These are phyloP conservation scores for Drosophila mimetica DNA, from an alignment of 2,888 invertebrate species.

Conservation along the genomic window DNA sequence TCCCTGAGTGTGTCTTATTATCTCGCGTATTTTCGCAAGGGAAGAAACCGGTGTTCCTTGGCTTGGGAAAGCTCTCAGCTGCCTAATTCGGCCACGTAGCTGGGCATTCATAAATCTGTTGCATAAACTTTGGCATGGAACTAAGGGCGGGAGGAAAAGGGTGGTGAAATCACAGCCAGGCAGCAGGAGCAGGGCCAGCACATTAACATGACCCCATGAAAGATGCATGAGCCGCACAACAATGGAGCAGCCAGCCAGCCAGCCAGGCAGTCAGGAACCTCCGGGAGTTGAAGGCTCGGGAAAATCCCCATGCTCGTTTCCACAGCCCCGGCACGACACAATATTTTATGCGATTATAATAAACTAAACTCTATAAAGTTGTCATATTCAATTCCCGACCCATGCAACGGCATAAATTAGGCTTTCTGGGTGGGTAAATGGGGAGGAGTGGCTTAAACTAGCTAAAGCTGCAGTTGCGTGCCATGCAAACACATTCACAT, in stretches of 20 bases:
- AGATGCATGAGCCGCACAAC: constrained; percentile 70
- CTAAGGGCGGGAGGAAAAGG: not conserved
- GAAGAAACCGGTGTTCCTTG: constrained; percentile 9
- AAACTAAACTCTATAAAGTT: constrained; percentile 79
- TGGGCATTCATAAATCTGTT: constrained; percentile 71
- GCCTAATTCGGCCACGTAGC: constrained; percentile 60
- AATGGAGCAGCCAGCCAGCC: constrained; percentile 23
- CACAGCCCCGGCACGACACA: constrained; percentile 50
- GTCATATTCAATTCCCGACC: constrained; percentile 73
- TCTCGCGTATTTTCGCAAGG: not conserved
- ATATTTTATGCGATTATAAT: constrained; percentile 79
- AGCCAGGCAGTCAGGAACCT: not conserved
- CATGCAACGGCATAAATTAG: constrained; percentile 73
- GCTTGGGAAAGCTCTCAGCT: constrained; percentile 53
- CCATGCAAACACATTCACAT: constrained; percentile 40
- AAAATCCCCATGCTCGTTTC: constrained; percentile 47
- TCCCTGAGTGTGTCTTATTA: constrained; percentile 2
- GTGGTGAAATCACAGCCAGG: constrained; percentile 27
- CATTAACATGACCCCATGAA: constrained; percentile 72
- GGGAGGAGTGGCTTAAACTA: not conserved
- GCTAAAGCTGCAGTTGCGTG: constrained; percentile 39
- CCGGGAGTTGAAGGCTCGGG: constrained; percentile 8
- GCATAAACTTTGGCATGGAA: constrained; percentile 61
- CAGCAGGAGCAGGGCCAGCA: constrained; percentile 42
- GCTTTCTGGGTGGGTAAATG: constrained; percentile 42